Conservation (phyloP, 1,140 invertebrate genomes). For the Luehdorfia chinensis region DNA sequence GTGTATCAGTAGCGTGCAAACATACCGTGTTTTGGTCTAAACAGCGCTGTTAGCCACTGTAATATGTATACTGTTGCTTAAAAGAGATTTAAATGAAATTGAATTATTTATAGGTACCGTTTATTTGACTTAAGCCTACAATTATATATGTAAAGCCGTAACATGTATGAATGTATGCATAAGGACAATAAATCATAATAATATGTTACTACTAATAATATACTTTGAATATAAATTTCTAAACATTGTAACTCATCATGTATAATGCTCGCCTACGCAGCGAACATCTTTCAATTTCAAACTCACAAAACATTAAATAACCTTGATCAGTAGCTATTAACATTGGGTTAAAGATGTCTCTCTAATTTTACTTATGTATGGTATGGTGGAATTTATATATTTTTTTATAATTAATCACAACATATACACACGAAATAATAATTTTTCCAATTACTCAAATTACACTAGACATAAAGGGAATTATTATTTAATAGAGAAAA, state of each 20-base stretch:
- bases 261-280: background rate
- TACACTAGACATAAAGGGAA: conserved; percentile 9
- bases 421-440: conserved; percentile 5
- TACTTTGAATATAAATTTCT: conserved; percentile 17
- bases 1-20: too few relatives aligned
- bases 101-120: conserved; percentile 37
- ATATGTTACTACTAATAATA: conserved; percentile 13
- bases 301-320: background rate
- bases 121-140: conserved; percentile 57
- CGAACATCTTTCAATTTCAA: too few relatives aligned
- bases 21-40: too few relatives aligned
- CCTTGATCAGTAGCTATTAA: conserved; percentile 6
- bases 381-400: too few relatives aligned
- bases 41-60: too few relatives aligned
- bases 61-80: too few relatives aligned
- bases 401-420: too few relatives aligned
- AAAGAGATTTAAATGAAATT: too few relatives aligned
- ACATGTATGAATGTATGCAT: conserved; percentile 42
- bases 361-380: too few relatives aligned
- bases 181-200: conserved; percentile 26
- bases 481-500: conserved; percentile 1
- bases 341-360: too few relatives aligned
- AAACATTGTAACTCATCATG: conserved; percentile 13
- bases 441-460: conserved; percentile 8
- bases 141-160: conserved; percentile 51